Evolutionary conservation across 2,113 vertebrate species (phyloP).

Genomic region (Micronycteris hirsuta): DNA sequence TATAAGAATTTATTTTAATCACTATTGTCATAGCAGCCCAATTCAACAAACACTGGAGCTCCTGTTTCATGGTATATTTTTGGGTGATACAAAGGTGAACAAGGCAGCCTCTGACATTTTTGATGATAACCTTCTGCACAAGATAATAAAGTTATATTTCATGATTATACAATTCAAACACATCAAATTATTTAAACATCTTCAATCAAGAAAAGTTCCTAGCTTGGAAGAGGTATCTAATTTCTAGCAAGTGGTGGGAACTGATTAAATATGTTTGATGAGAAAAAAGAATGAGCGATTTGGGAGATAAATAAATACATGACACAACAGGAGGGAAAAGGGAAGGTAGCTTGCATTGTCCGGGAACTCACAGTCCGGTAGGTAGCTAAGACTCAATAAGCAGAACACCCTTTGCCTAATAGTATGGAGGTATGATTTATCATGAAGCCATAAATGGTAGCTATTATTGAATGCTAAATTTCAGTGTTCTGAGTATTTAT

Average conservation of each 20-base stretch:
- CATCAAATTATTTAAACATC: neutral
- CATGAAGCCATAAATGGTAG: neutral
- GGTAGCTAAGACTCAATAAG: too few species aligned
- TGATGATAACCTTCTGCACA: neutral
- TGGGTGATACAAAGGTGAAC: neutral
- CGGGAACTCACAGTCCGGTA: neutral
- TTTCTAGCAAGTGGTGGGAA: neutral
- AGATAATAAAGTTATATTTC: neutral
- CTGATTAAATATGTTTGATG: neutral
- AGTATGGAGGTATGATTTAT: neutral
- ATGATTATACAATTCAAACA: neutral
- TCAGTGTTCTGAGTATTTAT: neutral
- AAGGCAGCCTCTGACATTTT: neutral
- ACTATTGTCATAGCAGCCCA: neutral
- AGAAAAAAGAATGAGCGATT: neutral
- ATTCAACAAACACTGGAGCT: neutral
- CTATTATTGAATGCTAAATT: neutral
- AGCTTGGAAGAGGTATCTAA: neutral
- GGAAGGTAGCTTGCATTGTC: neutral
- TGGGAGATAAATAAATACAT: neutral
- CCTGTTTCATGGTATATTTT: neutral
- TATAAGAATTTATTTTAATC: conserved; percentile 16
- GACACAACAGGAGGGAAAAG: neutral
- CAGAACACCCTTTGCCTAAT: neutral
- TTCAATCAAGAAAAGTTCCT: neutral